Base-by-base conservation (phyloP, 1,140 invertebrate species). In the Anagrus nilaparvatae region DNA sequence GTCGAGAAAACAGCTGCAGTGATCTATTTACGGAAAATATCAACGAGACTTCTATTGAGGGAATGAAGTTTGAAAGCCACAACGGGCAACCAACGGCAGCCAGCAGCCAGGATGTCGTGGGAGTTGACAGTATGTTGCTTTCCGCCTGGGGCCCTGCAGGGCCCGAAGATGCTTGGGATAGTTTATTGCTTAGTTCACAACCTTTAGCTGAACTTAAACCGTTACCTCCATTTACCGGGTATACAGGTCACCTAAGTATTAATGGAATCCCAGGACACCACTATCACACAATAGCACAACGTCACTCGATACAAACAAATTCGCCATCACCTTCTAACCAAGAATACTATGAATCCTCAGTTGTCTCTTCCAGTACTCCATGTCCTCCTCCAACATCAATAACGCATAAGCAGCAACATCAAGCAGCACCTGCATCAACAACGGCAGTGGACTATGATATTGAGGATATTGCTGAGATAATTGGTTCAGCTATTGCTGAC, bases 401-500 rank as follows among this genome's bases (percentile, higher is more conserved):
- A n/a, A 64, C 23, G 27, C 61, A 63, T 18, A 62, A 66, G 17
- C 52, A 56, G 9, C 55, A 56, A 8, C 50, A 52, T 6, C 55
- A 50, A 46, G 3, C 52, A 53, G 2, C 51, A 55, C 2, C 53
- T 40, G 0, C 51, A 50, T 0, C 55, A 53, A 0, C 49, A 54
- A 8, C 54, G 54, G 54, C 55, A 70, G 0, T 65, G 1, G 71
- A 73, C 14, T 80, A 80, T 55, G 85, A 87, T 51, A 85, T 88
- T 52, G 86, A 89, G 44, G 87, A 88, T 51, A 86, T 91, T 44
- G 85, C 86, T 0, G 84, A 85, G 13, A 84, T 91, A 16, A 89
- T 91, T 38, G 84, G 86, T 0, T 87, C 82, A 1, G 86, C 86
- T n/a, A 90, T 91, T 48, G 85, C 86, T 0, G 87, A 89, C 52